Base-by-base conservation (phyloP, 2,113 vertebrate genomes). In the Pomatostomus ruficeps region DNA sequence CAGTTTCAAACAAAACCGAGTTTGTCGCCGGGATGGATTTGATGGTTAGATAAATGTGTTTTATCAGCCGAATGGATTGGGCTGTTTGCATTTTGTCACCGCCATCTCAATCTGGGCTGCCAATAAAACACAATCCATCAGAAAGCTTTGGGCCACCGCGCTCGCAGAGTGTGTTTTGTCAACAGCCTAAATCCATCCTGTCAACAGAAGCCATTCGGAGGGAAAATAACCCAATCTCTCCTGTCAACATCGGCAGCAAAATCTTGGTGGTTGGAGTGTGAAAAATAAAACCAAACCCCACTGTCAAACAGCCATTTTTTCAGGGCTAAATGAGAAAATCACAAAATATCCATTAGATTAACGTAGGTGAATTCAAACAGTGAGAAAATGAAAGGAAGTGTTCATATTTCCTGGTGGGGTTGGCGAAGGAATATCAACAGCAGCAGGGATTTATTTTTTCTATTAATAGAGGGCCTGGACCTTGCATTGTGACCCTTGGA, bases 71-170 rank as follows among this genome's bases (percentile, higher is more conserved):
- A 92, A 96, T 84, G 94, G 95, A 96, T 96, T 91, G 93, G 91
- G 81, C 49, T 95, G 86, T 96, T 97, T 96, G 90, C 93, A 89
- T 96, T 97, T 95, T 95, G 94, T 95, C 96, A 87, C n/a, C 62
- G 12, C 66, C 75, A 76, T 54, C 94, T 96, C 95, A 57, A 79
- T 91, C 91, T 83, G 59, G 66, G 49, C 90, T 97, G 95, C 93
- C 96, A 88, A 86, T 91, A 92, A 76, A 94, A 86, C 72, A n/a
- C 76, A 89, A 94, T 81, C 91, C 91, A 68, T 80, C 88, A 66
- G n/a, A n/a, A n/a, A 59, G 91, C 85, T 76, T 52, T 85, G 75
- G 90, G 88, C 88, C 94, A 93, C 91, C 88, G 5, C 3, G 67
- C 94, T 93, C 80, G 42, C 90, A 43, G 86, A 25, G 81, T 18